Evolutionary conservation across 1,140 invertebrate species (phyloP), one percentile per base, ranked within the genome.

Genomic region (Leguminivora glycinivorella): DNA sequence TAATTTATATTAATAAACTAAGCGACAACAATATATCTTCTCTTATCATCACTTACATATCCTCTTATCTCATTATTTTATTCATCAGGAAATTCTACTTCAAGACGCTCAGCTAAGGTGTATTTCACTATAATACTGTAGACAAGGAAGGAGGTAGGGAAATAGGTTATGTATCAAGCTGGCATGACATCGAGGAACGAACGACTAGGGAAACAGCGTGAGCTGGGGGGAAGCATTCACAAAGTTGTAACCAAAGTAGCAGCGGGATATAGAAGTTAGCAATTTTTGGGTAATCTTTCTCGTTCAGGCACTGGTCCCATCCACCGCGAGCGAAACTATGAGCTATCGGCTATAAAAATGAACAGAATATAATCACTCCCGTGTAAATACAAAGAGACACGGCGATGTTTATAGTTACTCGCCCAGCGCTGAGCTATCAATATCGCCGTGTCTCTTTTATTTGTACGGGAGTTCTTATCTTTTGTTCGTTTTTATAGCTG

Each of bases 141-240:
- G 5, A 52, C 47, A 0, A 17, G 17, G 47, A 52, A 22, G 47
- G 47, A 52, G 47, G 6, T 52, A 2, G 47, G 7, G 7, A 52
- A 52, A 52, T 52, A 52, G 47, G 47, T 52, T 52, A 52, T 52
- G 19, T 52, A 52, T 19, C 47, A 52, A 52, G 47, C 7, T 19
- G 19, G 47, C 47, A 52, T 52, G 47, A 52, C 47, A 22, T 22
- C 47, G 10, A 9, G 47, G 47, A 52, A 52, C 19, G 22, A 22
- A 52, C 47, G 19, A 52, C 47, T 2, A 52, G 47, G 40, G 40
- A 43, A 43, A 43, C 40, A 43, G 40, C 40, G 6, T n/a, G 12
- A 43, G 22, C 40, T n/a, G n/a, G 47, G 17, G n/a, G 4, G 40
- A 7, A 17, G n/a, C 19, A 22, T 52, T 52, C 47, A 19, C 47